Conservation (phyloP, 1,140 invertebrate genomes). For the Nomia melanderi region DNA sequence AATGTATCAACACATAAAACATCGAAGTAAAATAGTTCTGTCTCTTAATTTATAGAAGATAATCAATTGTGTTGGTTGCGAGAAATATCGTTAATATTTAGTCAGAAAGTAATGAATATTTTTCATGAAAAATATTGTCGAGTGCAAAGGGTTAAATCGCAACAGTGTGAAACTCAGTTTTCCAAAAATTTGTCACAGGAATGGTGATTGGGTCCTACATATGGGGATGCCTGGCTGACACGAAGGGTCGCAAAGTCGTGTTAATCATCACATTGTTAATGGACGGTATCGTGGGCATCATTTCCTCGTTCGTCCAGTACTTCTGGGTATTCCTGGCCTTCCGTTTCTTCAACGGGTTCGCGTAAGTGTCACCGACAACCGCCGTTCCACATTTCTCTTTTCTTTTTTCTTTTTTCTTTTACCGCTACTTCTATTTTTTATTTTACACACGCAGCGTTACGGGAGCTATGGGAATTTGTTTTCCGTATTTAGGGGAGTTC, state of each 20-base stretch:
- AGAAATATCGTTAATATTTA: no score
- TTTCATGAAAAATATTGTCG: no score
- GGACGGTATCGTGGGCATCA: slow-evolving; percentile 88
- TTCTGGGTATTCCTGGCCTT: slow-evolving; percentile 89
- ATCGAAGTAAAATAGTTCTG: no score
- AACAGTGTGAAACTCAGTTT: no score
- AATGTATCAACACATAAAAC: no score
- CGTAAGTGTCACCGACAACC: slow-evolving; percentile 83
- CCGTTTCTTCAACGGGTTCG: slow-evolving; percentile 91
- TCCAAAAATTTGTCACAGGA: slow-evolving; percentile 82
- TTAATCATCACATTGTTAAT: slow-evolving; percentile 88
- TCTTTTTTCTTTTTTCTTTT: slow-evolving; percentile 4
- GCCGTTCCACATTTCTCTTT: background rate
- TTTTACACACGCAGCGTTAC: slow-evolving; percentile 82
- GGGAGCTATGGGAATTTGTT: slow-evolving; percentile 89
- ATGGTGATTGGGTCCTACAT: slow-evolving; percentile 95
- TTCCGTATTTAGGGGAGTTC: slow-evolving; percentile 89
- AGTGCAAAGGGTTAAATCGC: no score
- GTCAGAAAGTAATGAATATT: no score
- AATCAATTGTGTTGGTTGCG: no score
- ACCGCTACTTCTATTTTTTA: slow-evolving; percentile 30
- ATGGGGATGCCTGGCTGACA: slow-evolving; percentile 93
- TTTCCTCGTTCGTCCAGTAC: slow-evolving; percentile 89
- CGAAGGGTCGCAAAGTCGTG: slow-evolving; percentile 88
- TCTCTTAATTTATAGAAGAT: no score